Conservation (phyloP, 2,113 vertebrate species). For the Tragelaphus buxtoni region DNA sequence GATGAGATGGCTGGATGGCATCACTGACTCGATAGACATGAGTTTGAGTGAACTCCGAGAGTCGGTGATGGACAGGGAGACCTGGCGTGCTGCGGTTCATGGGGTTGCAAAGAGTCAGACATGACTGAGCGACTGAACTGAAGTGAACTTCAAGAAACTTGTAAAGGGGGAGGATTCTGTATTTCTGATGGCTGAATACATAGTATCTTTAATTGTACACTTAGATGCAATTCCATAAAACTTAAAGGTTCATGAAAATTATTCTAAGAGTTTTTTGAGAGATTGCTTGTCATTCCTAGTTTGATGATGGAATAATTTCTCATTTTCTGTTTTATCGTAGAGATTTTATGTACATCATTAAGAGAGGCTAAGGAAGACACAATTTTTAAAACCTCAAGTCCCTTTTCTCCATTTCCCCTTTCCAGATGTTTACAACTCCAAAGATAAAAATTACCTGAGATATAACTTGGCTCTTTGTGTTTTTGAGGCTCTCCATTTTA, state of each 20-base stretch:
- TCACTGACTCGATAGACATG: neutral
- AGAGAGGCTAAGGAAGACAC: neutral
- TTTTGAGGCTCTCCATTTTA: neutral
- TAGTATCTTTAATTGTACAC: neutral
- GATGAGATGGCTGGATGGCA: neutral
- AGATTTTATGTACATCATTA: neutral
- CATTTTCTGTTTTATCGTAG: neutral
- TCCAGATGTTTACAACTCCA: neutral
- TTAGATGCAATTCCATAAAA: neutral
- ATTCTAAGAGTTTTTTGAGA: neutral
- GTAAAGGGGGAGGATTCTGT: neutral
- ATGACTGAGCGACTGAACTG: rapidly evolving
- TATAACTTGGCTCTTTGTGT: neutral
- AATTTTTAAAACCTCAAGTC: neutral
- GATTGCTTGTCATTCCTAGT: neutral
- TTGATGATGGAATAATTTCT: neutral
- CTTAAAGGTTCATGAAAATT: neutral
- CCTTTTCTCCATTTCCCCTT: neutral
- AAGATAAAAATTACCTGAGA: neutral
- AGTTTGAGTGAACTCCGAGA: neutral
- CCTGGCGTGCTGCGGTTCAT: rapidly evolving
- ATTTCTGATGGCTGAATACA: neutral
- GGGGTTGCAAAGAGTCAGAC: rapidly evolving
- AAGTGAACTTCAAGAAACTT: neutral
- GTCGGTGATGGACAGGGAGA: neutral